Evolutionary conservation across 2,797 vertebrate genomes (phyloP).

Genomic region (Kryptolebias ocellatus): DNA sequence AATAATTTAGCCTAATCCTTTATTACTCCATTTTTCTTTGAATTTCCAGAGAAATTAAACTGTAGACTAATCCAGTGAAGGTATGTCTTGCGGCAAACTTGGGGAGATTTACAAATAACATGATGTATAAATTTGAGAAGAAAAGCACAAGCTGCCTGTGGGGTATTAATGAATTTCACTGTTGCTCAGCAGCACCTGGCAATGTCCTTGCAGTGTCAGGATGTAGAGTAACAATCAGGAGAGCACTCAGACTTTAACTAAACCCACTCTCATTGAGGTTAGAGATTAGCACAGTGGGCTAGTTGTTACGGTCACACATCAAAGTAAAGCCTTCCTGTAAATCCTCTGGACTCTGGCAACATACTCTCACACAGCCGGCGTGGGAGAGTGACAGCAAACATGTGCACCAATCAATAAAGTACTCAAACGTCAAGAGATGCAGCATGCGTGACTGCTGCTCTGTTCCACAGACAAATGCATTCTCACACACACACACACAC

Average conservation of each 20-base stretch:
- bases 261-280: constrained; percentile 51
- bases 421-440: constrained; percentile 51
- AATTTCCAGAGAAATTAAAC: constrained; percentile 47
- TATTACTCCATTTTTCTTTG: neutral
- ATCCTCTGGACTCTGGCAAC: constrained; percentile 48
- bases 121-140: constrained; percentile 24
- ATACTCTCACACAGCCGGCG: constrained; percentile 17
- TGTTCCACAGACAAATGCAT: constrained; percentile 24
- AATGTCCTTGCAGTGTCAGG: constrained; percentile 44
- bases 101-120: constrained; percentile 37
- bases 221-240: constrained; percentile 53
- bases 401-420: constrained; percentile 72
- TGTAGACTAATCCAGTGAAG: constrained; percentile 17
- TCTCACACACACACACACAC: constrained; percentile 43
- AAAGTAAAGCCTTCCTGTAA: constrained; percentile 57
- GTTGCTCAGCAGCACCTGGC: constrained; percentile 60
- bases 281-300: constrained; percentile 42
- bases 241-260: constrained; percentile 25
- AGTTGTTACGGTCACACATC: constrained; percentile 53
- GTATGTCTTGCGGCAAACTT: constrained; percentile 22
- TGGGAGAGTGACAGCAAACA: constrained; percentile 65
- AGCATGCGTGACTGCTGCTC: constrained; percentile 27
- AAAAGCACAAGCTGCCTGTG: constrained; percentile 20
- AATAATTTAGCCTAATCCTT: neutral
- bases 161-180: constrained; percentile 43